Base-by-base conservation (phyloP, 1,140 invertebrate genomes). In the Sycophila sp. region DNA sequence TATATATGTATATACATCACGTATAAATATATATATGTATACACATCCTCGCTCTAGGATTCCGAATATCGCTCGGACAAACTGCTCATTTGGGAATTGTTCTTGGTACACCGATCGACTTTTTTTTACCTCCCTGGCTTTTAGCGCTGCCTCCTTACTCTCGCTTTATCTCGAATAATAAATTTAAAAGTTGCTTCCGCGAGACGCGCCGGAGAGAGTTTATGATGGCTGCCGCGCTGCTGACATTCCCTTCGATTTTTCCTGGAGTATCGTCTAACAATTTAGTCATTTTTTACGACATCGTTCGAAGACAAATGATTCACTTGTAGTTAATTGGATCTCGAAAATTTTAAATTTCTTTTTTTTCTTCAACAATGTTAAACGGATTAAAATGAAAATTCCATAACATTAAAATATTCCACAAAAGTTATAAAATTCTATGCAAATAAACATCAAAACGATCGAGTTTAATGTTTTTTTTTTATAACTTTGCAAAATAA, bases 51-150 rank as follows among this genome's bases (percentile, higher is more conserved):
- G 24, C 28, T 49, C 45, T 34, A 30, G 49, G 17, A 38, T 59
- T 49, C 24, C 51, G 42, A 22, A 34, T 69, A 42, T 42, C 11
- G 17, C 38, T 42, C 40, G 38, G 69, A 64, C 62, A 71, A 71
- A 71, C 30, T 63, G 38, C 69, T 64, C 69, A 32, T 64, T 63
- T 64, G 69, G 69, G 69, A 71, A 58, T 66, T 59, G 19, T 28
- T 10, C 36, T 51, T 56, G n/a, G 26, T 24, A 32, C 26, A 38
- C 38, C 24, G 15, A 4, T 4, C 7, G 13, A 26, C 11, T 53
- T 15, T 4, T n/a, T 28, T 53, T 26, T 28, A 24, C 22, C 47
- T 19, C 6, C 4, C 19, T 24, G 24, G 11, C 24, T 53, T 53
- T 53, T 53, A 4, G 13, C n/a, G n/a, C n/a, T n/a, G n/a, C n/a